These are phyloP conservation scores for Coelinius sp. DNA, from an alignment of 2,888 invertebrate species.

Conservation along the genomic window DNA sequence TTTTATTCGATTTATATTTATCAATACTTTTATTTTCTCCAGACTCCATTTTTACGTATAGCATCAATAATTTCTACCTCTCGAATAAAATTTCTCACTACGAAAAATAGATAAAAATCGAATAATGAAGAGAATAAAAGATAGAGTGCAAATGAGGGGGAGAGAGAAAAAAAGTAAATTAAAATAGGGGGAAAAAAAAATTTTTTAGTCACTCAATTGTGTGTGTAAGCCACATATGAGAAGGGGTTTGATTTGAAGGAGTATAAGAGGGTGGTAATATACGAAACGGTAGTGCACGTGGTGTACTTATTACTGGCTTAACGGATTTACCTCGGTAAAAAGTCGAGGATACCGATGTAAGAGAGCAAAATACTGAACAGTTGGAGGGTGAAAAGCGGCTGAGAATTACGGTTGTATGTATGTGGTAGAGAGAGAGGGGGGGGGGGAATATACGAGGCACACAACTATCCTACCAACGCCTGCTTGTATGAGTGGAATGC, in stretches of 20 bases:
- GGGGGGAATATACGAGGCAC: neutral
- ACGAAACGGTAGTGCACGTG: constrained; percentile 29
- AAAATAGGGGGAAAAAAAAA: constrained; percentile 33
- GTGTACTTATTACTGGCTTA: constrained; percentile 39
- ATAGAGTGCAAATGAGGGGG: constrained; percentile 27
- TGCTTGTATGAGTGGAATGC: constrained; percentile 66
- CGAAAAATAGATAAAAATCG: neutral
- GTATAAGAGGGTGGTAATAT: constrained; percentile 28
- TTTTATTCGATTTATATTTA: too few relatives aligned
- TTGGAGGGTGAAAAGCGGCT: constrained; percentile 24
- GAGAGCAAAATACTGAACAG: constrained; percentile 37
- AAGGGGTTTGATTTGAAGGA: constrained; percentile 14
- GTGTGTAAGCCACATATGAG: constrained; percentile 18
- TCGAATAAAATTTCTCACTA: neutral
- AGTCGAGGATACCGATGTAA: constrained; percentile 45
- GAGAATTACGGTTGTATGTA: constrained; percentile 4
- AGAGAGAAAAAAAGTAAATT: constrained; percentile 38
- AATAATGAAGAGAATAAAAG: neutral
- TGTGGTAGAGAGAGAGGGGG: constrained; percentile 40
- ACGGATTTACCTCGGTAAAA: constrained; percentile 38
- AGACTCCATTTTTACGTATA: too few relatives aligned
- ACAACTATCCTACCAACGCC: constrained; percentile 40
- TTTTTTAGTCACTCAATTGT: neutral
- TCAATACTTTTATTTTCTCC: neutral
- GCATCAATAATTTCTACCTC: constrained; percentile 5